phyloP scores from a whole-genome alignment of 2,888 invertebrate genomes.

The Drosophila percnosoma region DNA sequence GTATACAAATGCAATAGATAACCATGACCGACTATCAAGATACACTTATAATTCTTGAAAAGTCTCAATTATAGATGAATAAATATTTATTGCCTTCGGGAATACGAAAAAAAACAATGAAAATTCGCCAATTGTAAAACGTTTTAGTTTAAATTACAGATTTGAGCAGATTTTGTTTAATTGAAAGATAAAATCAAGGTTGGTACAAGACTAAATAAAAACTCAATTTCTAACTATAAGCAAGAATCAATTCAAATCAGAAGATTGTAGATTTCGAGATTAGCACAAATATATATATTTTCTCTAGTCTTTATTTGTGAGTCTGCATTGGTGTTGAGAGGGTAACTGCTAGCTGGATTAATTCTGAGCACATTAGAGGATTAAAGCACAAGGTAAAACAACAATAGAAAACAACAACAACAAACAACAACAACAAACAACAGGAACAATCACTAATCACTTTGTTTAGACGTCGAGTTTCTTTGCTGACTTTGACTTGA shows the following conservation, averaged over 20 bases:
- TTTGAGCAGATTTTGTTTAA: not conserved
- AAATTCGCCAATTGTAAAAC: not conserved
- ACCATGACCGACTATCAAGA: not conserved
- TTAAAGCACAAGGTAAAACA: constrained; percentile 33
- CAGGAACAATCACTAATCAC: constrained; percentile 55
- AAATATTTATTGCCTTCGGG: not conserved
- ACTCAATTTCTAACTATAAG: not conserved
- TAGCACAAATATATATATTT: not conserved
- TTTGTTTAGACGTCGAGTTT: constrained; percentile 58
- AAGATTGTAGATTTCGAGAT: not conserved
- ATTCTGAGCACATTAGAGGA: constrained; percentile 2
- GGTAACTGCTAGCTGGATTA: not conserved
- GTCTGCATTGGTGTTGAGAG: too few species aligned
- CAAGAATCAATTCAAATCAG: not conserved
- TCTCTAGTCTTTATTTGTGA: not conserved
- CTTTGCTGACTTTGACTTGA: not conserved
- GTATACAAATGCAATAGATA: not conserved
- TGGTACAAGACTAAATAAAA: not conserved
- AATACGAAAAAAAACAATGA: not conserved
- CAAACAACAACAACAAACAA: constrained; percentile 11
- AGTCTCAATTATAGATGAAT: too few species aligned
- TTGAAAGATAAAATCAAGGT: not conserved
- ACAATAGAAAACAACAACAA: constrained; percentile 28
- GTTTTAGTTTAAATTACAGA: not conserved
- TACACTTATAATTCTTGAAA: too few species aligned